Evolutionary conservation across 2,113 vertebrate species (phyloP), one percentile per base, ranked within the genome.

Genomic region (Colaptes auratus): DNA sequence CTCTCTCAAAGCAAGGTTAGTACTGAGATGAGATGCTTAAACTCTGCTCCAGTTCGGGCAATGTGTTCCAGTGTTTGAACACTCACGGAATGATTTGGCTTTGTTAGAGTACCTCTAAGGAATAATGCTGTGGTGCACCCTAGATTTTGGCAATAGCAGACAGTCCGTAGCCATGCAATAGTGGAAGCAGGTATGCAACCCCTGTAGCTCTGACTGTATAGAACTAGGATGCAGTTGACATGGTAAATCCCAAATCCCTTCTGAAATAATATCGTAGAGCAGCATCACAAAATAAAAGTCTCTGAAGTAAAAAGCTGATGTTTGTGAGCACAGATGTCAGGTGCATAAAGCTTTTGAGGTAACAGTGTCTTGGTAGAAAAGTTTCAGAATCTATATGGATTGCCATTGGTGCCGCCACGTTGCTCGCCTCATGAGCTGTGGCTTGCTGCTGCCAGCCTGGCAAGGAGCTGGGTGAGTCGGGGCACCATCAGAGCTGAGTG

Each of bases 401-500:
- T 58, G 53, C 24, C 0, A 4, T 66, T 8, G 31, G 20, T 59
- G 39, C 39, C 21, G 50, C 4, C 1, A 3, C 19, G 19, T 14
- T 3, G 11, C 56, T 83, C 2, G 4, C 21, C 48, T 30, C 0
- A 0, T 7, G 48, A 46, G 18, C 42, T 21, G 11, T 61, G 31
- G 12, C 73, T 94, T 4, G 1, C 21, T 44, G 88, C 75, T 55
- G 67, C 73, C 65, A 89, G 66, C 72, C 64, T 90, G 82, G 59
- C 35, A 89, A 96, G 83, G 82, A 93, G 77, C 75, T 77, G 61
- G 63, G 42, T 31, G 72, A 91, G 20, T 48, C 30, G 14, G 69
- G 61, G n/a, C 56, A 18, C 50, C 74, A 90, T 95, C 92, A 82
- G 76, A 94, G 74, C 84, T 74, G 83, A 82, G 65, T 93, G 87